A percentile compares a stretch with the other conserved stretches of the same genome.
Conservation (phyloP, 2,888 invertebrate species). For the Andrena haemorrhoa region DNA sequence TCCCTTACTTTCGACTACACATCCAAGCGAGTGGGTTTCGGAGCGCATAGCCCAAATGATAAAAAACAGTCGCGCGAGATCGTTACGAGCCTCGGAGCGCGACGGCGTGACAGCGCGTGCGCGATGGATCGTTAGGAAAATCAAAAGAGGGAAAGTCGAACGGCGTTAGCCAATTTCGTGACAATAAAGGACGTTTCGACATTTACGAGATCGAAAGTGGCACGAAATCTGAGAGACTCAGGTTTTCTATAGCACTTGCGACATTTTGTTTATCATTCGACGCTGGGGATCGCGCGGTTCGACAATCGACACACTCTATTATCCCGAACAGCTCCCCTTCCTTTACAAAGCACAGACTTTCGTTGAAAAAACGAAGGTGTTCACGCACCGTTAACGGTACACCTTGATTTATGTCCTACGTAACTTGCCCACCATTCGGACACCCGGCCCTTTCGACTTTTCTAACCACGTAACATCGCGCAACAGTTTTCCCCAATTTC, state of each 20-base stretch:
- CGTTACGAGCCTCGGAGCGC: conserved; percentile 9
- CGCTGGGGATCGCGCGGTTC: background rate
- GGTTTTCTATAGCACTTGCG: conserved; percentile 12
- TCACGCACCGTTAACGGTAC: too few relatives aligned
- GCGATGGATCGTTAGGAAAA: conserved; percentile 41
- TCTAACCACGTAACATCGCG: background rate
- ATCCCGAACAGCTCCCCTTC: too few relatives aligned
- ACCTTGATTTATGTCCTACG: too few relatives aligned
- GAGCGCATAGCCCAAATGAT: too few relatives aligned
- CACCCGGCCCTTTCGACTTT: too few relatives aligned
- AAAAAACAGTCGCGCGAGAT: background rate
- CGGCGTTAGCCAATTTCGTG: conserved; percentile 58
- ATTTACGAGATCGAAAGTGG: conserved; percentile 17
- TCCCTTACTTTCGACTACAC: background rate
- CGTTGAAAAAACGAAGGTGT: too few relatives aligned
- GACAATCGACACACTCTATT: background rate
- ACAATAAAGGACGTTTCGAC: conserved; percentile 56
- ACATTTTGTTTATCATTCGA: conserved; percentile 17
- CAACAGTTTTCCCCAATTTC: background rate
- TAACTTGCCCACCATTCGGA: too few relatives aligned
- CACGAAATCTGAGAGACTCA: conserved; percentile 19
- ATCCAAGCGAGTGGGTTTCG: background rate
- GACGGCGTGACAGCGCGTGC: background rate
- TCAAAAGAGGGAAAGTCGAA: conserved; percentile 48
- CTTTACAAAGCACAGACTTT: too few relatives aligned